phyloP scores from a whole-genome alignment of 2,888 invertebrate species.

The Barypeithes pellucidus region DNA sequence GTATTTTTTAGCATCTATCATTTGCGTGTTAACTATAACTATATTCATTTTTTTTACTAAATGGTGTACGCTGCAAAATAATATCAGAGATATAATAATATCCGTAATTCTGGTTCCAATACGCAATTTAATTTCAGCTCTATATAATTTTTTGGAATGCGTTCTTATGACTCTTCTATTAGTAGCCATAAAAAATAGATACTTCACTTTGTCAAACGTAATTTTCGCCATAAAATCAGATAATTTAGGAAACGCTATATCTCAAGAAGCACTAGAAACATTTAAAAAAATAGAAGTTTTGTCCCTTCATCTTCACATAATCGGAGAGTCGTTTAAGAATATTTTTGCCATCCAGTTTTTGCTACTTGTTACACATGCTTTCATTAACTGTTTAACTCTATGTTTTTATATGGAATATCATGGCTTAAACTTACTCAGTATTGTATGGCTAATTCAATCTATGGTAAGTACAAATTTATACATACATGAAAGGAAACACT shows the following conservation, averaged over 20 bases:
- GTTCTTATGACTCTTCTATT: not conserved
- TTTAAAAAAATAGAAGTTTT: not conserved
- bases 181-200: not conserved
- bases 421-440: not conserved
- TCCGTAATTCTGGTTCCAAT: not conserved
- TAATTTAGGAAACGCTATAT: not conserved
- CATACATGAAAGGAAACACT: too few relatives aligned
- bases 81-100: not conserved
- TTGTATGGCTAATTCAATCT: not conserved
- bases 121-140: not conserved
- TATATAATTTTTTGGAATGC: not conserved
- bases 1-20: not conserved
- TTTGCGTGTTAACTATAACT: not conserved
- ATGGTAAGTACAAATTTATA: not conserved
- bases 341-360: not conserved
- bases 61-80: not conserved
- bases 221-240: too few relatives aligned
- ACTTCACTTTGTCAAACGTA: not conserved
- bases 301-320: not conserved
- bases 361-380: not conserved
- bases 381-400: not conserved
- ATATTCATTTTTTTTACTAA: not conserved
- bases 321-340: not conserved
- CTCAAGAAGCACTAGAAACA: not conserved
- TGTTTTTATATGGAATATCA: not conserved